These are phyloP conservation scores for Drosophila atripex DNA, from an alignment of 2,888 invertebrate genomes.

Conservation along the genomic window DNA sequence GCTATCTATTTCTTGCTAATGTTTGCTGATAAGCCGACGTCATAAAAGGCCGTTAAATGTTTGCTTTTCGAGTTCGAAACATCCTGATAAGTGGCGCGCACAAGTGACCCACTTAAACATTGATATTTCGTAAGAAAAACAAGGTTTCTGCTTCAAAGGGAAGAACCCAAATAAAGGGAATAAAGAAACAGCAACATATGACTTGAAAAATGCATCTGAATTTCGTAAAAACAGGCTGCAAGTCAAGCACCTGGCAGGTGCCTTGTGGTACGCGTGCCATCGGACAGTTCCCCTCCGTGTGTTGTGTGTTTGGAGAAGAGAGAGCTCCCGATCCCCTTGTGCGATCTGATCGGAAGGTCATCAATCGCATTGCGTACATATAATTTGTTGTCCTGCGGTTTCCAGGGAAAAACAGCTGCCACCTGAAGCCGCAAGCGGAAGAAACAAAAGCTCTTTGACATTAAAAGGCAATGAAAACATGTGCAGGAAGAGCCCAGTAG, in stretches of 20 bases:
- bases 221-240: constrained; percentile 52
- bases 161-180: background rate
- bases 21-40: background rate
- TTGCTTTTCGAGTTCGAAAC: constrained; percentile 22
- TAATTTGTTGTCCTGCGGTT: constrained; percentile 51
- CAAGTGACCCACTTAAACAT: constrained; percentile 53
- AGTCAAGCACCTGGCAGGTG: constrained; percentile 67
- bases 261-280: constrained; percentile 58
- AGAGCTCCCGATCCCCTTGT: constrained; percentile 40
- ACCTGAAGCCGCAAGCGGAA: constrained; percentile 36
- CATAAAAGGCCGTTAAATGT: constrained; percentile 40
- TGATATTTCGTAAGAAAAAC: constrained; percentile 4
- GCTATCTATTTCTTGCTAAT: background rate
- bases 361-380: constrained; percentile 36
- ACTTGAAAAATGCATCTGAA: background rate
- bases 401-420: constrained; percentile 47
- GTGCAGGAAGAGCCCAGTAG: constrained; percentile 46
- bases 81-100: constrained; percentile 56
- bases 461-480: constrained; percentile 53
- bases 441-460: constrained; percentile 28
- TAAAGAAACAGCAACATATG: constrained; percentile 18
- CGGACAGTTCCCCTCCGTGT: background rate
- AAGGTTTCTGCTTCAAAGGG: background rate
- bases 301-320: background rate
- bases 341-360: constrained; percentile 30